Evolutionary conservation across 2,888 invertebrate genomes (phyloP).

Genomic region (Spodoptera littoralis): DNA sequence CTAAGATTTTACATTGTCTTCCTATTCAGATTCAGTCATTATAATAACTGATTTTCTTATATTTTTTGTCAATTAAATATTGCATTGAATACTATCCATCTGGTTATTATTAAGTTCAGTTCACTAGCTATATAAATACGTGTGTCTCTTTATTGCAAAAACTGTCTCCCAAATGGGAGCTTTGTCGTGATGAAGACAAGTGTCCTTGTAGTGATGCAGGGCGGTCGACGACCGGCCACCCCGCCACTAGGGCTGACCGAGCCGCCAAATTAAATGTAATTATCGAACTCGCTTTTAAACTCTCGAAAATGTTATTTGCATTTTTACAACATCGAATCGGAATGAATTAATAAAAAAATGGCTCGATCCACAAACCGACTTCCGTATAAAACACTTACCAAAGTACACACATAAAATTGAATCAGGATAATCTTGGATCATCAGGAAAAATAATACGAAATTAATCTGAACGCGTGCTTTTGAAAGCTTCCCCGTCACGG

Average conservation of each 20-base stretch:
- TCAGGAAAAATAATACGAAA: constrained; percentile 41
- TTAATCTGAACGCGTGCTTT: constrained; percentile 24
- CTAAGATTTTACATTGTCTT: too few species aligned
- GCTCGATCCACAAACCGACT: neutral
- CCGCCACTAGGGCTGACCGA: neutral
- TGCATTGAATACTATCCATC: too few species aligned
- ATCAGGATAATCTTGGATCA: constrained; percentile 23
- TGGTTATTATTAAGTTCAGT: neutral
- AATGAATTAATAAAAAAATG: neutral
- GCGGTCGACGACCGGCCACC: constrained; percentile 2
- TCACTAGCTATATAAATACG: neutral
- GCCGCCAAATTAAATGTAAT: neutral
- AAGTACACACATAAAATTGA: constrained; percentile 1
- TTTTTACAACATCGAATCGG: too few species aligned
- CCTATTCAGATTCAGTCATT: too few species aligned
- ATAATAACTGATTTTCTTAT: too few species aligned
- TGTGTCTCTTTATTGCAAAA: constrained; percentile 11
- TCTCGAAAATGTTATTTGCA: neutral
- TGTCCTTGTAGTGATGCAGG: constrained; percentile 24
- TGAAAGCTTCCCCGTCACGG: constrained; percentile 13
- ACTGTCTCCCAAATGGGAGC: constrained; percentile 10
- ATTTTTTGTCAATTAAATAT: neutral
- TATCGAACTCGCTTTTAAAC: neutral
- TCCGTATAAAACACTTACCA: neutral
- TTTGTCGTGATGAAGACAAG: constrained; percentile 25